Percentiles rank a stretch among this genome's conserved stretches.
These are phyloP conservation scores for Zaprionus lachaisei DNA, from an alignment of 1,140 invertebrate species.

Conservation along the genomic window DNA sequence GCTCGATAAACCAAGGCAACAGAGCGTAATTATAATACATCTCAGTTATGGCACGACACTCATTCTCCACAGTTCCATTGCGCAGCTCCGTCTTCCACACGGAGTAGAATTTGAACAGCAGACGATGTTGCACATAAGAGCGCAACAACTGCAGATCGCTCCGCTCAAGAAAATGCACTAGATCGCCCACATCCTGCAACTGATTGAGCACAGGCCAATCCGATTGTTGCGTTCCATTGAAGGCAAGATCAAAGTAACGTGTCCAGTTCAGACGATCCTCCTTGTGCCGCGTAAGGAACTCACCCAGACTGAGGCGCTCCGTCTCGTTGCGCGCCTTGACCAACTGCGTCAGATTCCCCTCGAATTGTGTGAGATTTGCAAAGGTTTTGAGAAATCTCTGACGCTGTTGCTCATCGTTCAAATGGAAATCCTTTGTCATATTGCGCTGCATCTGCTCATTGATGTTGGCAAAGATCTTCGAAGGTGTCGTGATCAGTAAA, in stretches of 20 bases:
- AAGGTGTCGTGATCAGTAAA: conserved; percentile 40
- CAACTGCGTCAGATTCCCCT: conserved; percentile 54
- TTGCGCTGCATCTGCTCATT: conserved; percentile 52
- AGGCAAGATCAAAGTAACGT: conserved; percentile 66
- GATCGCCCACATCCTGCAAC: conserved; percentile 51
- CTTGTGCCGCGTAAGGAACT: conserved; percentile 61
- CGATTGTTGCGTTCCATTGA: conserved; percentile 52
- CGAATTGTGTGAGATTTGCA: conserved; percentile 60
- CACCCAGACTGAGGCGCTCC: conserved; percentile 43
- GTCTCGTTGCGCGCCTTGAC: conserved; percentile 48
- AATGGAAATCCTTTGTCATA: conserved; percentile 62
- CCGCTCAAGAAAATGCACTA: conserved; percentile 62
- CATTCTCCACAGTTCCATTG: conserved; percentile 24
- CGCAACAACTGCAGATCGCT: conserved; percentile 34
- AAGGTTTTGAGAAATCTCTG: conserved; percentile 39
- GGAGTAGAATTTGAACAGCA: conserved; percentile 64
- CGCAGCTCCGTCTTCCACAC: conserved; percentile 59
- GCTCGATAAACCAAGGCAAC: conserved; percentile 74
- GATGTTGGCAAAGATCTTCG: conserved; percentile 27
- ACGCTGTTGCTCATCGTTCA: conserved; percentile 26
- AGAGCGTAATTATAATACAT: conserved; percentile 71
- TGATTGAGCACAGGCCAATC: conserved; percentile 64
- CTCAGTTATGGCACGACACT: conserved; percentile 63
- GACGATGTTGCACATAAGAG: conserved; percentile 56
- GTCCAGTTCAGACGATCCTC: conserved; percentile 75